Evolutionary conservation across 2,888 invertebrate genomes (phyloP), one percentile per base, ranked within the genome.

Genomic region (Selenia dentaria): DNA sequence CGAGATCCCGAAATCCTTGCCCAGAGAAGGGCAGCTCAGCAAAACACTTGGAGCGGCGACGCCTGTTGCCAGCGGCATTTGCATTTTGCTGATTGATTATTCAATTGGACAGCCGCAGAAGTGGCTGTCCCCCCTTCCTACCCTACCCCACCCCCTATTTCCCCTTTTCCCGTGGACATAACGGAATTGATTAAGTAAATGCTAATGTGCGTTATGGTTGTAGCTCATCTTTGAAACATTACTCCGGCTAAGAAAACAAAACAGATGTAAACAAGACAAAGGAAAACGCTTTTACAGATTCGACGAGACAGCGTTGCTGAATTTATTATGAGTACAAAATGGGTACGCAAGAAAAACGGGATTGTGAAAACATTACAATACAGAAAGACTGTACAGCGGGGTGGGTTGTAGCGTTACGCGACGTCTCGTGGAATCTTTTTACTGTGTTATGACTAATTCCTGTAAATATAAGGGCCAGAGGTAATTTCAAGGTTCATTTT

Each of bases 1-100:
- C 41, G 36, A 18, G 16, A 16, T 11, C 22, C 25, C 29, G 1
- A 33, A 48, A 38, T 41, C 47, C 54, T 51, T 36, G 48, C 53
- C 35, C 45, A 37, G 25, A 10, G 12, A 13, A 14, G 37, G 33
- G 37, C 37, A 41, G 41, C 41, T 29, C 42, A 28, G 64, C 70
- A 70, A 70, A 62, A 66, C 61, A 57, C 54, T 47, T 41, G 47
- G 41, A 37, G 62, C 52, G 60, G 47, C 58, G 48, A 58, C 70
- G 81, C 81, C 85, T 83, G 85, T 83, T 83, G 83, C 81, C 78
- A 71, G 55, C 53, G 61, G 64, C 72, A 87, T 87, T 88, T 84
- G 81, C 86, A 87, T 88, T 74, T 71, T 68, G 66, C 78, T 80
- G 83, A 88, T 87, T 87, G 87, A 88, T 88, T 88, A 87, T 88